Conservation (phyloP, 1,140 invertebrate species). For the Lepidurus couesii region DNA sequence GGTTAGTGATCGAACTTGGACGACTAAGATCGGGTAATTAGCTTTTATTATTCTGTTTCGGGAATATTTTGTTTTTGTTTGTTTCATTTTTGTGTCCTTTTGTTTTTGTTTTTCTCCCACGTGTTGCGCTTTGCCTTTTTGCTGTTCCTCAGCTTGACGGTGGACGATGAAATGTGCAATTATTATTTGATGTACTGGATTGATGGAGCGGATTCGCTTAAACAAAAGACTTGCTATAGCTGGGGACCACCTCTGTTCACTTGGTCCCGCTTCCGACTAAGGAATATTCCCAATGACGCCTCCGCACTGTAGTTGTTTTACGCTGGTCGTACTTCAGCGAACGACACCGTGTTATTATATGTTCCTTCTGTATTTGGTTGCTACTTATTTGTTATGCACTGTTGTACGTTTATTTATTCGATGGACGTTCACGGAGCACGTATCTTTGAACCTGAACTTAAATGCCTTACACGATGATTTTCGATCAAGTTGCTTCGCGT, state of each 20-base stretch:
- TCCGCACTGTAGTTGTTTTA: slow-evolving; percentile 36
- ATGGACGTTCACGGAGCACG: not conserved
- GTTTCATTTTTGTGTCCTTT: slow-evolving; percentile 28
- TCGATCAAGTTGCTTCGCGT: not conserved
- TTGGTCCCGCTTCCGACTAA: slow-evolving; percentile 44
- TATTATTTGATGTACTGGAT: slow-evolving; percentile 99
- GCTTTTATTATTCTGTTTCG: slow-evolving; percentile 9
- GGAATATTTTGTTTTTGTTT: slow-evolving; percentile 27
- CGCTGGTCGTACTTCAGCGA: not conserved
- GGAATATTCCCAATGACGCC: slow-evolving; percentile 44
- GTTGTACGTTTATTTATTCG: slow-evolving; percentile 23
- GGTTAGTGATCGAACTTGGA: slow-evolving; percentile 59
- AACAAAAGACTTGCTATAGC: slow-evolving; percentile 80
- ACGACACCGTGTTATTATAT: not conserved
- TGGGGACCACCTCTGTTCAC: slow-evolving; percentile 52
- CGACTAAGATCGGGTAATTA: slow-evolving; percentile 69
- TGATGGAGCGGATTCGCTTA: slow-evolving; percentile 66
- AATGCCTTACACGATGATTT: not conserved
- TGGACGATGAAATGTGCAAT: slow-evolving; percentile 98
- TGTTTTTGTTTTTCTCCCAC: not conserved
- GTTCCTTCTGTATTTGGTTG: not conserved
- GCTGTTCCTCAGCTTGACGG: slow-evolving; percentile 60
- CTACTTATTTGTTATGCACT: not conserved
- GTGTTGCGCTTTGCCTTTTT: slow-evolving; percentile 26
- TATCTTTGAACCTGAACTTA: not conserved